These are phyloP conservation scores for Elysia crispata DNA, from an alignment of 2,888 invertebrate species.

Conservation along the genomic window DNA sequence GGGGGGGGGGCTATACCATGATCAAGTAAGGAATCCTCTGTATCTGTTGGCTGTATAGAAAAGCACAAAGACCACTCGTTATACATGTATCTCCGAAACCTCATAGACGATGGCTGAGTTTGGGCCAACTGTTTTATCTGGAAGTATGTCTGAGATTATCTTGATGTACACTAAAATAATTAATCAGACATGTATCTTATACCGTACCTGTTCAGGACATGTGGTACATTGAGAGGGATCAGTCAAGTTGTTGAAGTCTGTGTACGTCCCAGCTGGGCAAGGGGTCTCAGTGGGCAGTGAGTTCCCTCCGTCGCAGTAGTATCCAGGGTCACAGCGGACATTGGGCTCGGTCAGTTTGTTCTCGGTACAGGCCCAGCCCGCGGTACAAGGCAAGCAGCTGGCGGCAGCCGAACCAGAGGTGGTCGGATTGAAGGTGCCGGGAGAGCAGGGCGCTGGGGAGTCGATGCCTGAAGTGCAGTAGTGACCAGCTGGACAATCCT, in stretches of 20 bases:
- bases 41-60: too few species aligned
- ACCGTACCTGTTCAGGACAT: constrained; percentile 61
- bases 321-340: constrained; percentile 71
- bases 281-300: constrained; percentile 67
- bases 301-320: constrained; percentile 75
- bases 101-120: too few species aligned
- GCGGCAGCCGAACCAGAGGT: constrained; percentile 53
- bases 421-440: constrained; percentile 70
- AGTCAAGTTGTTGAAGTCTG: constrained; percentile 72
- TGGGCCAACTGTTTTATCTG: too few species aligned
- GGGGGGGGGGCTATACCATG: too few species aligned
- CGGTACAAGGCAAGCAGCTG: constrained; percentile 66
- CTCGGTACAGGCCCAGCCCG: constrained; percentile 71
- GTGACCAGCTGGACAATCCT: constrained; percentile 63
- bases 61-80: too few species aligned
- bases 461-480: constrained; percentile 63
- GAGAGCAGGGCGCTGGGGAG: constrained; percentile 65
- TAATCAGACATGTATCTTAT: too few species aligned
- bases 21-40: too few species aligned
- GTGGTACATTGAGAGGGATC: constrained; percentile 67
- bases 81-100: too few species aligned
- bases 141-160: too few species aligned
- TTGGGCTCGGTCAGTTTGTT: constrained; percentile 68
- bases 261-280: constrained; percentile 73
- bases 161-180: too few species aligned